Percentiles rank a stretch among this genome's conserved stretches.
These are phyloP conservation scores for Eilema caniola DNA, from an alignment of 2,888 invertebrate genomes.

Conservation along the genomic window DNA sequence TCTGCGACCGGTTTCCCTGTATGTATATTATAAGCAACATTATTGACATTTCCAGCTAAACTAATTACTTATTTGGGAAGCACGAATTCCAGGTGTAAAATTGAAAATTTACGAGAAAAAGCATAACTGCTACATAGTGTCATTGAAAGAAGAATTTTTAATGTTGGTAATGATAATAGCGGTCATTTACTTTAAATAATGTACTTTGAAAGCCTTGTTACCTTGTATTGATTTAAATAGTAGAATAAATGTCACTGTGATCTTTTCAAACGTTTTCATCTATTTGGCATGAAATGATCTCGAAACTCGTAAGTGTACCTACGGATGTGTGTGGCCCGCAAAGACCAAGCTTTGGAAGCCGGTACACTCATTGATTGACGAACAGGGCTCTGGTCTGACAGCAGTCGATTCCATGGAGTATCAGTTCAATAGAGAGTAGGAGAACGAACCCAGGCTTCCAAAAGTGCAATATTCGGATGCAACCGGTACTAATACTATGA, in stretches of 20 bases:
- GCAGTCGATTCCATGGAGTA: too few relatives aligned
- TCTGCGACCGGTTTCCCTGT: not conserved
- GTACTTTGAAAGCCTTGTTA: not conserved
- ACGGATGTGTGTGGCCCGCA: too few relatives aligned
- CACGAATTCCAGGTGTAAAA: not conserved
- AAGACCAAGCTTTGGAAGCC: too few relatives aligned
- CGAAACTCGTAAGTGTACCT: too few relatives aligned
- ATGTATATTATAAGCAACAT: conserved; percentile 4
- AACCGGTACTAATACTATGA: too few relatives aligned
- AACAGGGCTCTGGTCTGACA: too few relatives aligned
- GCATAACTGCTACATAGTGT: not conserved
- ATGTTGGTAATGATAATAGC: not conserved
- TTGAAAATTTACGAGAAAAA: not conserved
- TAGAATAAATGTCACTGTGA: too few relatives aligned
- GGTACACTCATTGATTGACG: too few relatives aligned
- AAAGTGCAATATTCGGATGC: too few relatives aligned
- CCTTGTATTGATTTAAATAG: not conserved
- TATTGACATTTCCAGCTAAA: not conserved
- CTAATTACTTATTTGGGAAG: not conserved
- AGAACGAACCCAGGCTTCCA: too few relatives aligned
- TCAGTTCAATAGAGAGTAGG: too few relatives aligned
- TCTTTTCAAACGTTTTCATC: not conserved
- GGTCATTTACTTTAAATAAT: not conserved
- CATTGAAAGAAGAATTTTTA: not conserved
- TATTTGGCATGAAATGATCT: too few relatives aligned